Percentiles rank a stretch among this genome's conserved stretches.
These are phyloP conservation scores for Agriopis aurantiaria DNA, from an alignment of 2,888 invertebrate species.

Conservation along the genomic window DNA sequence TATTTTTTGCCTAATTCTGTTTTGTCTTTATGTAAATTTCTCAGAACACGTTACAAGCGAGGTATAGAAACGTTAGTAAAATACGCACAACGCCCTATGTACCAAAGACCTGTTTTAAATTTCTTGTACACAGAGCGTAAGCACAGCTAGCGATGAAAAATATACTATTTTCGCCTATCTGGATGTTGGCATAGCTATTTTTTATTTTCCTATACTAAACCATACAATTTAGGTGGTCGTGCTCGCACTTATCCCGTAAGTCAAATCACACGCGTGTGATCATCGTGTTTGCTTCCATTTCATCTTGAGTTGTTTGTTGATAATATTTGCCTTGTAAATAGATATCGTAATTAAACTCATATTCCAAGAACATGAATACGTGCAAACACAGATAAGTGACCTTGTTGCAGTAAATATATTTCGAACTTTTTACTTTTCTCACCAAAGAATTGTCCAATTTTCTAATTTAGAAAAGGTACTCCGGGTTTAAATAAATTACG, in stretches of 20 bases:
- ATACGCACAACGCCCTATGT: no score
- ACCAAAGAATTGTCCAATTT: background rate
- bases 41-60: no score
- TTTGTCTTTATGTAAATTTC: background rate
- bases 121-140: no score
- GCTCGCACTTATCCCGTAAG: background rate
- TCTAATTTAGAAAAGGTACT: slow-evolving; percentile 3
- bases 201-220: background rate
- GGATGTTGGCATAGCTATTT: background rate
- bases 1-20: background rate
- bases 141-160: no score
- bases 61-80: no score
- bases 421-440: background rate
- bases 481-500: background rate
- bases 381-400: slow-evolving; percentile 7
- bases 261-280: slow-evolving; percentile 39
- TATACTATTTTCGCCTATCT: no score
- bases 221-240: background rate
- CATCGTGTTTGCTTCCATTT: slow-evolving; percentile 44
- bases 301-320: slow-evolving; percentile 37
- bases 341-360: slow-evolving; percentile 45
- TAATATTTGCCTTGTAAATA: slow-evolving; percentile 42
- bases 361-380: slow-evolving; percentile 33
- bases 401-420: slow-evolving; percentile 7
- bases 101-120: no score